Evolutionary conservation across 2,113 vertebrate genomes (phyloP), one percentile per base, ranked within the genome.

Genomic region (Pipa parva): DNA sequence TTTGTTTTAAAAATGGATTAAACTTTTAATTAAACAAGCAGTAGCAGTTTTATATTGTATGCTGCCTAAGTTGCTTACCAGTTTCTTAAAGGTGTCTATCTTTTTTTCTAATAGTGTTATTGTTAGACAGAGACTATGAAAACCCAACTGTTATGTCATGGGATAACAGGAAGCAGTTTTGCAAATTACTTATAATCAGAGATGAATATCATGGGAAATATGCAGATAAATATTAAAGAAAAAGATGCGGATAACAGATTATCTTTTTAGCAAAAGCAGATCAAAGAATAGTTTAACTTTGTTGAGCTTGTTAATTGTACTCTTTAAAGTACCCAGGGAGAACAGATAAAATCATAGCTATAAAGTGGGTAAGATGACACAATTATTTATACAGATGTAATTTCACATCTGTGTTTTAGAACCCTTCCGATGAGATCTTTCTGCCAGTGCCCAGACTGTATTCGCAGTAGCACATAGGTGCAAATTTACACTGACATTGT

Each of bases 371-470:
- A 24, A 52, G 2, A 52, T 26, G 22, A 11, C 24, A 7, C 7
- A 17, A 8, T 59, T 68, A 57, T 60, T 59, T 68, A 15, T 29
- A 59, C 65, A 68, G 65, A 68, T 68, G 65, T 48, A 28, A 15
- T n/a, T n/a, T n/a, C n/a, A 36, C 3, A 36, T 42, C 13, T 42
- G 6, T 6, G 13, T 17, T 17, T 42, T 5, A n/a, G 39, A 42
- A 13, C 15, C 33, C 33, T 3, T 11, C 33, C 33, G 10, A 36
- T 9, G 33, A 12, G 31, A 10, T 12, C 2, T 7, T 33, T 12
- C 31, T 8, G 2, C 31, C 31, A 10, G 12, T 7, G 7, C 31
- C 31, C 31, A 33, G 12, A 33, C 2, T 33, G 31, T 33, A 33
- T 12, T 33, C 8, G 12, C 12, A 12, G 2, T 12, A 33, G 31